Percentiles rank a stretch among this genome's conserved stretches.
Conservation (phyloP, 2,888 invertebrate genomes). For the Vannuccia rotundouncinata region DNA sequence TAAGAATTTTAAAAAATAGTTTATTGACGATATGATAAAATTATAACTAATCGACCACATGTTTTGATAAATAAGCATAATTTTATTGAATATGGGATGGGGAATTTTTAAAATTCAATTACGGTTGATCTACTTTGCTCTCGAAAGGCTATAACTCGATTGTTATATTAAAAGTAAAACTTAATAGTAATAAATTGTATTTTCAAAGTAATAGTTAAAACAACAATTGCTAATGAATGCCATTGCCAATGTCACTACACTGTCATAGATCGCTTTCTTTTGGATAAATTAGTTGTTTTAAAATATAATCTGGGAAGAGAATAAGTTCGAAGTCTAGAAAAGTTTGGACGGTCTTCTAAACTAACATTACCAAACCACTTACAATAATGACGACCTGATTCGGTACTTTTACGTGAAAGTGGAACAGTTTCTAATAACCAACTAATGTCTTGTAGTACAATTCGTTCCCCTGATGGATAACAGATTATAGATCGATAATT, state of each 20-base stretch:
- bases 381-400: neutral
- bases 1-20: no score
- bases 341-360: neutral
- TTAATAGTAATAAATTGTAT: no score
- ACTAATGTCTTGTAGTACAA: neutral
- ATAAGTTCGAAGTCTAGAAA: neutral
- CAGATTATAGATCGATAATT: neutral
- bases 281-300: neutral
- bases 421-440: neutral
- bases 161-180: no score
- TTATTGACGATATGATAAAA: no score
- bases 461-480: neutral
- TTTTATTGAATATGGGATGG: no score
- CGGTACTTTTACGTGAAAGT: neutral
- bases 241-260: neutral
- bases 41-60: no score
- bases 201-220: no score
- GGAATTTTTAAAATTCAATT: no score
- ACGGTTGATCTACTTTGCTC: no score
- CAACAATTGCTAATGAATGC: no score
- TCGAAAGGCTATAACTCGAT: no score
- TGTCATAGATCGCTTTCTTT: neutral
- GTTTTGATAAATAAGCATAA: no score
- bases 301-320: neutral
- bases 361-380: neutral